phyloP scores from a whole-genome alignment of 2,888 invertebrate species.

The Quadroppia sp. region DNA sequence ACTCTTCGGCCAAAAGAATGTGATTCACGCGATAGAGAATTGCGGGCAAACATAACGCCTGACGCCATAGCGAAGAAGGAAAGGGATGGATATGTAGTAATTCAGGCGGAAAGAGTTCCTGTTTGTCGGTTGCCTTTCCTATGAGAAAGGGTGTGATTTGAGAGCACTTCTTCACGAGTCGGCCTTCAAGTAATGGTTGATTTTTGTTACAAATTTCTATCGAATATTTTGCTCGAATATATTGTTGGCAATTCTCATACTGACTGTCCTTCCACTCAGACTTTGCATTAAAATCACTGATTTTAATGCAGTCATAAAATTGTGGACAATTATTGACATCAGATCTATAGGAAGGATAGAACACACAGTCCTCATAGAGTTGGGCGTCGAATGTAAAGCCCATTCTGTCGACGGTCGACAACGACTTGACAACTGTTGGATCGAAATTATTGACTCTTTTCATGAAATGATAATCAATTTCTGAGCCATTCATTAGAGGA shows the following conservation, averaged over 20 bases:
- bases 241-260: conserved; percentile 80
- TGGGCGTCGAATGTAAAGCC: conserved; percentile 69
- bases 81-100: conserved; percentile 93
- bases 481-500: conserved; percentile 45
- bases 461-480: conserved; percentile 80
- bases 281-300: background rate
- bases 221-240: conserved; percentile 85
- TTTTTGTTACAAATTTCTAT: conserved; percentile 77
- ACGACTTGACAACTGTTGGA: conserved; percentile 59
- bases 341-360: conserved; percentile 98
- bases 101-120: conserved; percentile 77
- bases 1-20: conserved; percentile 85
- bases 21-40: conserved; percentile 91
- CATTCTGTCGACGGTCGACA: conserved; percentile 65
- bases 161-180: background rate
- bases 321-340: conserved; percentile 81
- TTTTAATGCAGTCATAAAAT: conserved; percentile 73
- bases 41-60: conserved; percentile 91
- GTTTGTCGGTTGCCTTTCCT: background rate
- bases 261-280: background rate
- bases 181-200: conserved; percentile 79
- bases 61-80: conserved; percentile 91
- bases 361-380: conserved; percentile 87
- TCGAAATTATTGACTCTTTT: conserved; percentile 68
- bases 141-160: background rate